These are phyloP conservation scores for Sander lucioperca DNA, from an alignment of 2,113 vertebrate species.

Conservation along the genomic window DNA sequence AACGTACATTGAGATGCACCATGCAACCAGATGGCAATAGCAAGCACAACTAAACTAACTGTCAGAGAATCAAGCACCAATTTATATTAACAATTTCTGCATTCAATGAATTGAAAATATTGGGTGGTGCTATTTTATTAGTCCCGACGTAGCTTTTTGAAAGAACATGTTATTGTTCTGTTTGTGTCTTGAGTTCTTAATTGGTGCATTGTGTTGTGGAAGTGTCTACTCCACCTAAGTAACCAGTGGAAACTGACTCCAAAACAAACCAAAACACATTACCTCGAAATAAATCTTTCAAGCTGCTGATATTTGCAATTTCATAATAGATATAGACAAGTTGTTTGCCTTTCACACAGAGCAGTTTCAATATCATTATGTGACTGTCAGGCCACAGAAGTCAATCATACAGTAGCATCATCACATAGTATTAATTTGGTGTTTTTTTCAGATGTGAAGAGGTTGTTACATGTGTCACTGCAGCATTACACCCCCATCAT, in stretches of 20 bases:
- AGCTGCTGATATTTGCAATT: background rate
- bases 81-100: background rate
- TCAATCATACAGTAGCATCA: conserved; percentile 1
- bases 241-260: background rate
- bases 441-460: conserved; percentile 1
- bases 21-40: too few relatives aligned
- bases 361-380: background rate
- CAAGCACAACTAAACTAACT: too few relatives aligned
- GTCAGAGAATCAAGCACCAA: background rate
- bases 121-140: background rate
- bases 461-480: conserved; percentile 27
- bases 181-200: background rate
- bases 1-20: background rate
- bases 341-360: background rate
- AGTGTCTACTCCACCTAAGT: background rate
- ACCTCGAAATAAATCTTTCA: background rate
- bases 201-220: background rate
- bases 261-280: background rate
- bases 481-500: conserved; percentile 44
- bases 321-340: background rate
- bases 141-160: background rate
- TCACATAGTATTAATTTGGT: conserved; percentile 7
- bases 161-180: background rate
- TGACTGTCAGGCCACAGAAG: background rate
- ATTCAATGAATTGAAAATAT: background rate